Evolutionary conservation across 2,797 vertebrate genomes (phyloP), one percentile per base, ranked within the genome.

Genomic region (Anomalospiza imberbis): DNA sequence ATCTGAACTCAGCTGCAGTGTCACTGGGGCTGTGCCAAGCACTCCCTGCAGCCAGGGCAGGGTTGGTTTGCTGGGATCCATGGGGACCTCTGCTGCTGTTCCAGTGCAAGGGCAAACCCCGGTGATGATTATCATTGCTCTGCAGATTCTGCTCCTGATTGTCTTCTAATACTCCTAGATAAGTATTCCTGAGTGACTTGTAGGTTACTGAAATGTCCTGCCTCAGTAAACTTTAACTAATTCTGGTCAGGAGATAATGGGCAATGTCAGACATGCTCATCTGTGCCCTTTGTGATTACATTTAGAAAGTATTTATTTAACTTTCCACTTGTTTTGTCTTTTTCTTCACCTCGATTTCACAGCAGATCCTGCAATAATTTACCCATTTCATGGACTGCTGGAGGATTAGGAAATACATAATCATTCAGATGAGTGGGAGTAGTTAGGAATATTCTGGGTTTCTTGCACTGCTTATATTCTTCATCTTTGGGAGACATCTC

Each of bases 251-350:
- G 83, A 96, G 87, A 89, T 88, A 89, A 94, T 47, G 77, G 88
- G 54, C 65, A 42, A 36, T 89, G 93, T 92, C 91, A 96, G 91
- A 91, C 77, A 61, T 68, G 62, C 83, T 91, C 78, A 91, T 95
- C 81, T 96, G 83, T n/a, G n/a, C 4, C 6, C 78, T 95, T 83
- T 31, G 61, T 61, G 73, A 89, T 89, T 67, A 47, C 71, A 17
- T 40, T 77, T 72, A 28, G 73, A 42, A 95, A 96, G 75, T 76
- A 91, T 95, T 95, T 94, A 89, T 94, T 97, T 92, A 95, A 92
- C 79, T 91, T 90, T 94, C 7, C 2, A 25, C 74, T 91, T 91
- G 89, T 91, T 96, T 93, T 78, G 79, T 76, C 75, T 82, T 87
- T 81, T 84, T 40, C 77, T 91, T 65, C 8, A 55, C 67, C 80